Conservation (phyloP, 2,888 invertebrate genomes). For the Tortricodes alternella region DNA sequence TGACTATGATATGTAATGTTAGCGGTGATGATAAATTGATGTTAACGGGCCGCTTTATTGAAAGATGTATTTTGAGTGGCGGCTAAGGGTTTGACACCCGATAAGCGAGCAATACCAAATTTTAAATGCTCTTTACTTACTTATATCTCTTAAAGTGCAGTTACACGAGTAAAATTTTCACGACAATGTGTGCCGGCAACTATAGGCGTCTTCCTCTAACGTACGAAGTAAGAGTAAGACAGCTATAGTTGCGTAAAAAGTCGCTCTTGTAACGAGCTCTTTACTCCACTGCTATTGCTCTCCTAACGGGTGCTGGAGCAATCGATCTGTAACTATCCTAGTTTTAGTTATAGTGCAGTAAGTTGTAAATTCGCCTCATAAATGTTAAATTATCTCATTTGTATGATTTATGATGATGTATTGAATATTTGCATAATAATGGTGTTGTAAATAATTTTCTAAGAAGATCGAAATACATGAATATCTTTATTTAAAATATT, state of each 20-base stretch:
- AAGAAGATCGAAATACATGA: constrained; percentile 76
- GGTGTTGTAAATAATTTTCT: constrained; percentile 80
- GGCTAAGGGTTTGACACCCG: constrained; percentile 7
- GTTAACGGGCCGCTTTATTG: not conserved
- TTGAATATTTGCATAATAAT: constrained; percentile 77
- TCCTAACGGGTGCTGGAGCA: constrained; percentile 30
- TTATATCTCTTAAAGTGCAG: too few species aligned
- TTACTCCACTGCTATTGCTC: constrained; percentile 3
- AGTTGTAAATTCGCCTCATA: constrained; percentile 72
- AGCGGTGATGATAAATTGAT: not conserved
- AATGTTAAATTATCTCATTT: constrained; percentile 73
- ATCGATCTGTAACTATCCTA: constrained; percentile 69
- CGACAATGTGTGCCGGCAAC: too few species aligned
- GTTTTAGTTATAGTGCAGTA: constrained; percentile 50
- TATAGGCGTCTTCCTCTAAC: too few species aligned
- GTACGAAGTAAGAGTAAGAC: too few species aligned
- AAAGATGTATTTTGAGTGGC: constrained; percentile 20
- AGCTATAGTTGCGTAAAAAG: too few species aligned
- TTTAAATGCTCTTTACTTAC: too few species aligned
- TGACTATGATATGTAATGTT: not conserved
- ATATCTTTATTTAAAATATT: constrained; percentile 75
- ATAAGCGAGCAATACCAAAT: constrained; percentile 1
- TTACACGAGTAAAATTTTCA: too few species aligned
- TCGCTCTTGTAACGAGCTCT: too few species aligned
- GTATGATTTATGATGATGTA: constrained; percentile 76